phyloP scores from a whole-genome alignment of 2,888 invertebrate genomes.

The Mimas tiliae region DNA sequence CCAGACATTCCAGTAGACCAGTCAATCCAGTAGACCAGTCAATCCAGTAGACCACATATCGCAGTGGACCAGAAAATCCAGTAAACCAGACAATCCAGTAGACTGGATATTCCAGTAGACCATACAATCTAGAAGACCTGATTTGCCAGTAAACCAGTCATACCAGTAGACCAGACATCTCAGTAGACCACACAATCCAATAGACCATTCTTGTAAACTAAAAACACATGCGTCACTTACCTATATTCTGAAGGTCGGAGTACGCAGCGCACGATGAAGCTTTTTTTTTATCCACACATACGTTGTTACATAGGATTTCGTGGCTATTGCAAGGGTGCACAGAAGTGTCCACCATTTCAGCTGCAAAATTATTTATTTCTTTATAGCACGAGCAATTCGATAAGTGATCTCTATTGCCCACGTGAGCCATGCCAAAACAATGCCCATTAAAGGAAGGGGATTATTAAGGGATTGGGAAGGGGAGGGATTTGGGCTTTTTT shows the following conservation, averaged over 20 bases:
- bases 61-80: no score
- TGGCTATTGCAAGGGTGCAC: conserved; percentile 29
- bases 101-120: neutral
- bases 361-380: neutral
- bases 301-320: conserved; percentile 45
- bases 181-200: neutral
- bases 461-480: no score
- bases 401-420: no score
- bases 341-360: neutral
- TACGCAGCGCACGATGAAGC: conserved; percentile 17
- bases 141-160: no score
- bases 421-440: no score
- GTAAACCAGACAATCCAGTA: no score
- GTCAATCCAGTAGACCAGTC: no score
- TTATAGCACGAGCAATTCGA: no score
- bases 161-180: neutral
- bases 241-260: neutral
- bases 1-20: neutral
- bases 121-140: no score
- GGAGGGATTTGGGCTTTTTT: no score
- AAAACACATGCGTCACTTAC: neutral
- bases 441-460: no score
- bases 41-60: neutral
- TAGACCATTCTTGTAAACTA: neutral
- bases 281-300: conserved; percentile 41